Evolutionary conservation across 2,113 vertebrate species (phyloP).

Genomic region (Edolisoma coerulescens): DNA sequence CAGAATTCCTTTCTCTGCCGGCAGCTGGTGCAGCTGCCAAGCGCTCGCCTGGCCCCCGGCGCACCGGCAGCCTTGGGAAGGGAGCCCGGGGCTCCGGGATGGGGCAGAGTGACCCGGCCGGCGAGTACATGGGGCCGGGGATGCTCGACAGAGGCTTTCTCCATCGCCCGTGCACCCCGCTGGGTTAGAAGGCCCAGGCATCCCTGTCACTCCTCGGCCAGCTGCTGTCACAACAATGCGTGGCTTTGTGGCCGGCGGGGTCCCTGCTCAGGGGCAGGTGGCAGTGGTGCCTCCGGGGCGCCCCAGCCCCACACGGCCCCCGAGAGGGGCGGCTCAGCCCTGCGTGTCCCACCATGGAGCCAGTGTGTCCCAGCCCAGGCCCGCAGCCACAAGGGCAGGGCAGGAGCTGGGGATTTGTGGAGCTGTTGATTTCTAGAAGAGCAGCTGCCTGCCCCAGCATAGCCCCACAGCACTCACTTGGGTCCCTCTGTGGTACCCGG

Average conservation of each 20-base stretch:
- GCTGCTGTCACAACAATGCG: constrained; percentile 29
- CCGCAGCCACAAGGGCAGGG: not conserved
- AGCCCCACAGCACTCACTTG: rapidly evolving
- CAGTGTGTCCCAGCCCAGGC: not conserved
- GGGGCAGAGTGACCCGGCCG: not conserved
- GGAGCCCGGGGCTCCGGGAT: not conserved
- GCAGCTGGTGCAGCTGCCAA: constrained; percentile 5
- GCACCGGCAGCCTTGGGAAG: not conserved
- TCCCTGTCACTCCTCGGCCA: not conserved
- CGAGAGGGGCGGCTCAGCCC: not conserved
- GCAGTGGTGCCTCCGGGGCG: not conserved
- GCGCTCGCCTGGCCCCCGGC: not conserved
- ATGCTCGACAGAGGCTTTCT: not conserved
- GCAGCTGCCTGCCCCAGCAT: not conserved
- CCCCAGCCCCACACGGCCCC: not conserved
- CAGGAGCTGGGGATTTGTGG: not conserved
- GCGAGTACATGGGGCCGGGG: rapidly evolving
- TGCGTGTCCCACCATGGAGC: not conserved
- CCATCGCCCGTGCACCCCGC: rapidly evolving
- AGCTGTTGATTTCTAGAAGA: not conserved
- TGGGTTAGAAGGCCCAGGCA: not conserved
- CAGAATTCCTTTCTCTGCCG: not conserved
- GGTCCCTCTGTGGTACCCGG: not conserved
- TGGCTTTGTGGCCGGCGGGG: not conserved
- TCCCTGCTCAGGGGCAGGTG: not conserved